A percentile compares a stretch with the other conserved stretches of the same genome.
These are phyloP conservation scores for Semnopithecus entellus DNA, from an alignment of 2,113 vertebrate genomes.

Conservation along the genomic window DNA sequence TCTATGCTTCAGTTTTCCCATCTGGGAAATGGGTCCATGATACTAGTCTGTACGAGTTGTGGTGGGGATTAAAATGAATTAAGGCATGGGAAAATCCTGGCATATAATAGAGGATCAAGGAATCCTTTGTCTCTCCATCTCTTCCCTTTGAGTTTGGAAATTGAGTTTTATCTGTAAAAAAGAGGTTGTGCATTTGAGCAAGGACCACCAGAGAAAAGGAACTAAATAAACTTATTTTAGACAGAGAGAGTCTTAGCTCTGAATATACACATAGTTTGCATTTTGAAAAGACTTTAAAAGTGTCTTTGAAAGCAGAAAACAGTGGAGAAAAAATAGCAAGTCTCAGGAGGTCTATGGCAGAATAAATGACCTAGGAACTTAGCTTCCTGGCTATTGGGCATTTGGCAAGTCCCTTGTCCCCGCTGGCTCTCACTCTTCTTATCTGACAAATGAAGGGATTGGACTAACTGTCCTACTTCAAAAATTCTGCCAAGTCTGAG, in stretches of 20 bases:
- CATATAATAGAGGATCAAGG: neutral
- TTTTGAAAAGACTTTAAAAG: conserved; percentile 31
- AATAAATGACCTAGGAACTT: conserved; percentile 21
- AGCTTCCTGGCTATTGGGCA: neutral
- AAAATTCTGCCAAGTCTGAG: conserved; percentile 10
- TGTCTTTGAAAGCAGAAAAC: conserved; percentile 26
- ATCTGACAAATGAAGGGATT: neutral
- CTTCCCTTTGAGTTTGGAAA: neutral
- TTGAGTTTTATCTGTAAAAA: neutral
- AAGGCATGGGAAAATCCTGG: neutral
- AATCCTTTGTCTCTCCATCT: neutral
- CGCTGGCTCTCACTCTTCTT: neutral
- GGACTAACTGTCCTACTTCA: conserved; percentile 2
- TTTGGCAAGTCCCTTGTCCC: conserved; percentile 17
- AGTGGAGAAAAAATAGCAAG: neutral
- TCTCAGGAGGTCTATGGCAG: neutral
- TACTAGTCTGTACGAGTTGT: neutral
- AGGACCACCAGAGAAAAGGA: neutral
- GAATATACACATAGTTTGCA: neutral
- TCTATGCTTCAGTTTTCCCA: neutral
- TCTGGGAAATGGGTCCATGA: neutral
- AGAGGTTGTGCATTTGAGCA: neutral
- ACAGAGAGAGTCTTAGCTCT: neutral
- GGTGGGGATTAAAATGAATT: neutral
- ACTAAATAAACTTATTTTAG: neutral